Percentiles rank a stretch among this genome's conserved stretches.
Conservation (phyloP, 2,888 invertebrate species). For the Deladenus siricidicola region DNA sequence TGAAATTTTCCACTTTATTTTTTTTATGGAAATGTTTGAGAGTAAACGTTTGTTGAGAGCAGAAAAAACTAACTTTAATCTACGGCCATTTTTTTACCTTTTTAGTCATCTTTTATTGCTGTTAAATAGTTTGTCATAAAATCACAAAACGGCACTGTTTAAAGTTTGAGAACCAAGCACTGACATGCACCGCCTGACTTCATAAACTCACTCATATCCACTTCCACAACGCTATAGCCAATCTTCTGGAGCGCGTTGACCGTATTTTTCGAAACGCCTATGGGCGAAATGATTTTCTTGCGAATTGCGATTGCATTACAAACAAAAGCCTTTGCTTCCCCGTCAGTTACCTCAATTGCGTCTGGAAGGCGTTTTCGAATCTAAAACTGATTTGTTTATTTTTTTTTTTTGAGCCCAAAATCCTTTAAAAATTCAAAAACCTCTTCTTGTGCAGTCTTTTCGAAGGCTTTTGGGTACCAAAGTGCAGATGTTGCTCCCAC, state of each 20-base stretch:
- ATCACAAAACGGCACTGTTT: too few relatives aligned
- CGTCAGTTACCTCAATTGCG: slow-evolving; percentile 47
- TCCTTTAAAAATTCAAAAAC: slow-evolving; percentile 22
- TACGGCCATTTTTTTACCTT: too few relatives aligned
- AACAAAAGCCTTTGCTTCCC: slow-evolving; percentile 48
- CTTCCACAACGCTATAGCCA: slow-evolving; percentile 45
- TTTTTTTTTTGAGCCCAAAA: too few relatives aligned
- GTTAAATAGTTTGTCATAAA: too few relatives aligned
- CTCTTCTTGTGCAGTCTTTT: slow-evolving; percentile 37
- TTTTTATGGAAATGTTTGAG: too few relatives aligned
- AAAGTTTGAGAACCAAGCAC: slow-evolving; percentile 51
- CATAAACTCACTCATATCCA: slow-evolving; percentile 53
- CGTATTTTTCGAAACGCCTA: slow-evolving; percentile 38
- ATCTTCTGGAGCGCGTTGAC: slow-evolving; percentile 27
- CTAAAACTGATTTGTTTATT: slow-evolving; percentile 18
- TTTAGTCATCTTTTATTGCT: too few relatives aligned
- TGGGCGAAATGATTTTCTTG: slow-evolving; percentile 49
- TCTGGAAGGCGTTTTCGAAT: slow-evolving; percentile 44
- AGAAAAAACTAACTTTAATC: too few relatives aligned
- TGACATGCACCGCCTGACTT: slow-evolving; percentile 53
- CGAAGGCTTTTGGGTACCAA: slow-evolving; percentile 49
- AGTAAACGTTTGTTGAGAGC: too few relatives aligned
- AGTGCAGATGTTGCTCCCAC: slow-evolving; percentile 44
- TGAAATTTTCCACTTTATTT: too few relatives aligned
- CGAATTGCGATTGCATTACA: slow-evolving; percentile 51